Evolutionary conservation across 1,140 invertebrate species (phyloP).

Genomic region (Caerostris extrusa): DNA sequence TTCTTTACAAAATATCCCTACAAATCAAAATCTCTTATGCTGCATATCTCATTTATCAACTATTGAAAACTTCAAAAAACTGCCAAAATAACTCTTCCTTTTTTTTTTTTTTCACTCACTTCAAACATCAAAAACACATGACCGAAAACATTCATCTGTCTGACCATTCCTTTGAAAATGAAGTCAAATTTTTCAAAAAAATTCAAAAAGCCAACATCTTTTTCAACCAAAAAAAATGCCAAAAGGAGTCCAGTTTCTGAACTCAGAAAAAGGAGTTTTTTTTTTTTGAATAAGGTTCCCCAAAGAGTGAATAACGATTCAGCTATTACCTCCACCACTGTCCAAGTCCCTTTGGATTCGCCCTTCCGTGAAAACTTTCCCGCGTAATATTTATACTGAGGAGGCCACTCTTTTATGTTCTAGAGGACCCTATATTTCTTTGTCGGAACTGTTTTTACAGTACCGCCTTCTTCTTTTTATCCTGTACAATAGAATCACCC

Average conservation of each 20-base stretch:
- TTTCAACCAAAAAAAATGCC: not conserved
- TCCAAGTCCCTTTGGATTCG: not conserved
- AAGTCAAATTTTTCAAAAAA: not conserved
- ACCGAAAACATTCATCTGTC: slow-evolving; percentile 40
- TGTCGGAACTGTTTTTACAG: slow-evolving; percentile 38
- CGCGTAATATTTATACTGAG: slow-evolving; percentile 29
- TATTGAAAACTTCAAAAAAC: not conserved
- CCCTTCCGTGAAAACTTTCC: slow-evolving; percentile 4
- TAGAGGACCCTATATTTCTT: not conserved
- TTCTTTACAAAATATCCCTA: no score
- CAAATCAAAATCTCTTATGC: not conserved
- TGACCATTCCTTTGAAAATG: slow-evolving; percentile 52
- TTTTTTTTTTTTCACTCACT: not conserved
- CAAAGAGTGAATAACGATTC: slow-evolving; percentile 59
- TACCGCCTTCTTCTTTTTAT: slow-evolving; percentile 23
- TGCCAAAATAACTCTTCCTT: slow-evolving; percentile 13
- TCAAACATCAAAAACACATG: slow-evolving; percentile 48
- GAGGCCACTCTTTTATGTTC: slow-evolving; percentile 29
- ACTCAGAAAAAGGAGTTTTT: not conserved
- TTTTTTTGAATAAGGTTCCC: not conserved
- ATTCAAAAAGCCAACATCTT: no score
- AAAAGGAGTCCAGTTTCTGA: not conserved
- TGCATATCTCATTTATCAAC: slow-evolving; percentile 45
- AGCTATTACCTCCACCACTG: not conserved
- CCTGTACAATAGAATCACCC: slow-evolving; percentile 42